phyloP scores from a whole-genome alignment of 2,888 invertebrate genomes.

The Agrotis puta region DNA sequence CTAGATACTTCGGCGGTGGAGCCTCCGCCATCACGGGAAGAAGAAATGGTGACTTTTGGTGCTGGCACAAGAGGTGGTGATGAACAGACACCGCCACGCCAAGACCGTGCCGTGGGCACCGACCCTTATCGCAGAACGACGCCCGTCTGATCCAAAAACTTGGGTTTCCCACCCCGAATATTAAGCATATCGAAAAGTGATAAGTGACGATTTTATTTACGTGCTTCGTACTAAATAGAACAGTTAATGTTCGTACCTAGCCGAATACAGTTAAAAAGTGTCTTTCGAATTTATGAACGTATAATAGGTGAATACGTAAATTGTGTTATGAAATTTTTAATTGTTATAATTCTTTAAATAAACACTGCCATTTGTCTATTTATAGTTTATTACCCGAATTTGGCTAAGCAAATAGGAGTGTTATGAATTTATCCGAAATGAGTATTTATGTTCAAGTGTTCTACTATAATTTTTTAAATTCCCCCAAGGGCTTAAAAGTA shows the following conservation, averaged over 20 bases:
- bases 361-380: slow-evolving; percentile 90
- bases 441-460: too few species aligned
- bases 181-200: slow-evolving; percentile 90
- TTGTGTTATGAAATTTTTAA: slow-evolving; percentile 85
- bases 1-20: slow-evolving; percentile 93
- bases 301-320: slow-evolving; percentile 75
- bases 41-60: slow-evolving; percentile 94
- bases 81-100: slow-evolving; percentile 77
- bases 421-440: too few species aligned
- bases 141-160: slow-evolving; percentile 87
- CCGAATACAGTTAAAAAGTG: slow-evolving; percentile 74
- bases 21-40: slow-evolving; percentile 92
- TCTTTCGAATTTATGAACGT: slow-evolving; percentile 88
- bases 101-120: slow-evolving; percentile 88
- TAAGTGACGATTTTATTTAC: slow-evolving; percentile 82
- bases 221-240: slow-evolving; percentile 77
- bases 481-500: too few species aligned
- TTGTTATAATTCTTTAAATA: slow-evolving; percentile 88
- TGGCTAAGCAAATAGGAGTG: too few species aligned
- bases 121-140: slow-evolving; percentile 92
- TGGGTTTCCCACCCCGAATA: slow-evolving; percentile 75
- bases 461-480: too few species aligned
- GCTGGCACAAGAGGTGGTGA: slow-evolving; percentile 87
- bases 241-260: slow-evolving; percentile 75
- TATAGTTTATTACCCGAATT: slow-evolving; percentile 13